Evolutionary conservation across 2,113 vertebrate genomes (phyloP).

Genomic region (Mus pahari): DNA sequence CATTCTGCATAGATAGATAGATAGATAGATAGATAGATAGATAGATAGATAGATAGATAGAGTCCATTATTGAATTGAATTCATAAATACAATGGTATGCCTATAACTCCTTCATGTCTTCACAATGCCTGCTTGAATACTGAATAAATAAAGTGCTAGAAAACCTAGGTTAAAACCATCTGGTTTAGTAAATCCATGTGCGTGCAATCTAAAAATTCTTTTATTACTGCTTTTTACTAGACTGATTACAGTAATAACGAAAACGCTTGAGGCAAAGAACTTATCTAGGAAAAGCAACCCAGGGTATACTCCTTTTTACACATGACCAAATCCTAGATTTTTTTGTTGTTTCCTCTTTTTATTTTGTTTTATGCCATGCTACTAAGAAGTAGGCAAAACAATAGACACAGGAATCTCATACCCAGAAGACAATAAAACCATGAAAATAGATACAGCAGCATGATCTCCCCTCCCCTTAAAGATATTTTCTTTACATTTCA

Average conservation of each 20-base stretch:
- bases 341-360: neutral
- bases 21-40: too few species aligned
- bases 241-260: neutral
- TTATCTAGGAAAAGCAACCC: neutral
- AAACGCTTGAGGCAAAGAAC: neutral
- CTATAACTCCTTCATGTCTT: neutral
- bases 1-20: neutral
- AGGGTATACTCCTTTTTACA: neutral
- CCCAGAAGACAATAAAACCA: neutral
- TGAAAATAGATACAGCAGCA: neutral
- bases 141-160: neutral
- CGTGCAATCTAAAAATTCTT: neutral
- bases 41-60: neutral
- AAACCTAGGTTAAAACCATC: neutral
- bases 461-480: too few species aligned
- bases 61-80: neutral
- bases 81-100: neutral
- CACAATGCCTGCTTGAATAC: neutral
- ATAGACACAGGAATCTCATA: neutral
- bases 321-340: neutral
- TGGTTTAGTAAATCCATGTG: neutral
- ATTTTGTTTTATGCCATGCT: neutral
- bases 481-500: too few species aligned
- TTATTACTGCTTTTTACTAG: neutral
- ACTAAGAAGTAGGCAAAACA: neutral